Evolutionary conservation across 1,140 invertebrate species (phyloP).

Genomic region (Neodiprion pinetum): DNA sequence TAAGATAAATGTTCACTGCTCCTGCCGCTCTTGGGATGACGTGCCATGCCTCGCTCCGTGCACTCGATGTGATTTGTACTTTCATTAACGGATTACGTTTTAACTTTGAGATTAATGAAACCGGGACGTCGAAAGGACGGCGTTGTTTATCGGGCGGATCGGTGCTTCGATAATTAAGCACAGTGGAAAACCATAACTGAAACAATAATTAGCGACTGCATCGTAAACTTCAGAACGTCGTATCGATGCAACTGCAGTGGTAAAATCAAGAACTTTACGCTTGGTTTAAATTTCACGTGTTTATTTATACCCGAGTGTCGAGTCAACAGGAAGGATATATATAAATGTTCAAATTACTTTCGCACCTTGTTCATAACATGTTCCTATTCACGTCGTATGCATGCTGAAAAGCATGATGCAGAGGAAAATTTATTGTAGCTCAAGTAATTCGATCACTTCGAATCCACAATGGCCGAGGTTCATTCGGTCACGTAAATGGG

Average conservation of each 20-base stretch:
- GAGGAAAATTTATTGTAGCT: no score
- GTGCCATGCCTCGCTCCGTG: constrained; percentile 2
- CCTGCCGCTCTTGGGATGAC: constrained; percentile 1
- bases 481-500: neutral
- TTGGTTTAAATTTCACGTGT: no score
- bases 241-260: neutral
- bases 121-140: constrained; percentile 4
- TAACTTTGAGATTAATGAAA: constrained; percentile 33
- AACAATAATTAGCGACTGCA: neutral
- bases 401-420: no score
- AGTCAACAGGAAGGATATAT: no score
- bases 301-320: no score
- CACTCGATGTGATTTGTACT: constrained; percentile 31
- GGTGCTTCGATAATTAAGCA: neutral
- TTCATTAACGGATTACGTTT: constrained; percentile 33
- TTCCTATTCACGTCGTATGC: no score
- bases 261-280: no score
- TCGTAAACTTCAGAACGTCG: neutral
- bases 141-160: constrained; percentile 4
- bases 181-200: neutral
- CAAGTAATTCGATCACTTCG: no score
- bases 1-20: constrained; percentile 41
- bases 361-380: no score
- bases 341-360: no score
- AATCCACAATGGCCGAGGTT: neutral